Evolutionary conservation across 2,888 invertebrate species (phyloP).

Genomic region (Seladonia tumulorum): DNA sequence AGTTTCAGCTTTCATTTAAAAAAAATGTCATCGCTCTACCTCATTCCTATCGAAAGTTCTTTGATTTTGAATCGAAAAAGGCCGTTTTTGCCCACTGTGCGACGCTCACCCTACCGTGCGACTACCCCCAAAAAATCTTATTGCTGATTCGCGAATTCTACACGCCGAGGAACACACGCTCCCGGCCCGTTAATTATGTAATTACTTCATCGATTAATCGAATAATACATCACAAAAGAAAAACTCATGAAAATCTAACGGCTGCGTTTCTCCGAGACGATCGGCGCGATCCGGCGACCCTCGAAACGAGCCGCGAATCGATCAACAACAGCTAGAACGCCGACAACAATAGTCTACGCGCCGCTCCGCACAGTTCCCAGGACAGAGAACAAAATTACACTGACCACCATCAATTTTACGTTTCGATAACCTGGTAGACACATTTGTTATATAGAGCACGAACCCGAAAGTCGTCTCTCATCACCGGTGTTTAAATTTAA

Average conservation of each 20-base stretch:
- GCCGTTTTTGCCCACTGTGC: too few relatives aligned
- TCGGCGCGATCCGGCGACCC: not conserved
- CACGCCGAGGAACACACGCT: not conserved
- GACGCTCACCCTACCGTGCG: slow-evolving; percentile 13
- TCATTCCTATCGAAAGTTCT: too few relatives aligned
- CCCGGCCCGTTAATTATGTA: slow-evolving; percentile 41
- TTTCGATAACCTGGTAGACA: not conserved
- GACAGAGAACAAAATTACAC: slow-evolving; percentile 11
- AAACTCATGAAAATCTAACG: slow-evolving; percentile 44
- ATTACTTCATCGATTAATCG: slow-evolving; percentile 61
- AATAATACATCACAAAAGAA: slow-evolving; percentile 53
- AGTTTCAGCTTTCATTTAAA: too few relatives aligned
- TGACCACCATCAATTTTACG: not conserved
- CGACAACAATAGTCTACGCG: slow-evolving; percentile 11
- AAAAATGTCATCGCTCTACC: too few relatives aligned
- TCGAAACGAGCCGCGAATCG: not conserved
- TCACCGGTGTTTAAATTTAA: not conserved
- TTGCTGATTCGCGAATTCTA: slow-evolving; percentile 31
- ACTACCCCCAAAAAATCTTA: slow-evolving; percentile 42
- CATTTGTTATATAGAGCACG: not conserved
- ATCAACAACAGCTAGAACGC: slow-evolving; percentile 30
- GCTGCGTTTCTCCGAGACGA: slow-evolving; percentile 11
- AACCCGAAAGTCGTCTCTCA: not conserved
- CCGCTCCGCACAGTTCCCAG: slow-evolving; percentile 37
- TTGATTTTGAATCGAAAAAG: too few relatives aligned